These are phyloP conservation scores for Tholera decimalis DNA, from an alignment of 2,888 invertebrate species.

Conservation along the genomic window DNA sequence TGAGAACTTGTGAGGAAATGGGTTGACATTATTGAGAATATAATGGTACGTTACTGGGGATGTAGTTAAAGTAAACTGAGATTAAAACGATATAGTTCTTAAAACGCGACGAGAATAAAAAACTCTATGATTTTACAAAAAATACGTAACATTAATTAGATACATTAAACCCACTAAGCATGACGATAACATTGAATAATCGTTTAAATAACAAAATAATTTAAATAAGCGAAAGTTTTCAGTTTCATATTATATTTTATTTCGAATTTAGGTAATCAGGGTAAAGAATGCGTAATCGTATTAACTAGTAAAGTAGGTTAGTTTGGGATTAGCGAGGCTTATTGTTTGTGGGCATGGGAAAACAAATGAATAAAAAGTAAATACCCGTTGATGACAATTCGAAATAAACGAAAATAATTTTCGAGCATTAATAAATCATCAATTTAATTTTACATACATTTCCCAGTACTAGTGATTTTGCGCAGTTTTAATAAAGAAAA, in stretches of 20 bases:
- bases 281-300: constrained; percentile 36
- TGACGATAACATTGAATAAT: constrained; percentile 69
- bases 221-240: constrained; percentile 76
- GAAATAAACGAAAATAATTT: constrained; percentile 1
- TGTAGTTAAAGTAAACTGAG: not conserved
- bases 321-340: constrained; percentile 24
- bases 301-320: constrained; percentile 40
- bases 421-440: not conserved
- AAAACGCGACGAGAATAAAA: not conserved
- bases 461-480: not conserved
- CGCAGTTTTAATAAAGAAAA: not conserved
- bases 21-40: not conserved
- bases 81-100: not conserved
- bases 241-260: constrained; percentile 27
- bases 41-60: not conserved
- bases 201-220: constrained; percentile 67
- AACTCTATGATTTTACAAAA: constrained; percentile 23
- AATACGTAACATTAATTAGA: constrained; percentile 46
- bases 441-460: constrained; percentile 4
- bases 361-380: constrained; percentile 8
- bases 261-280: constrained; percentile 45
- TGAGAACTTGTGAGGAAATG: constrained; percentile 17
- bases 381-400: not conserved
- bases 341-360: not conserved
- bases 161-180: constrained; percentile 50